Conservation (phyloP, 2,797 vertebrate species). For the Typhlichthys eigenmanni region DNA sequence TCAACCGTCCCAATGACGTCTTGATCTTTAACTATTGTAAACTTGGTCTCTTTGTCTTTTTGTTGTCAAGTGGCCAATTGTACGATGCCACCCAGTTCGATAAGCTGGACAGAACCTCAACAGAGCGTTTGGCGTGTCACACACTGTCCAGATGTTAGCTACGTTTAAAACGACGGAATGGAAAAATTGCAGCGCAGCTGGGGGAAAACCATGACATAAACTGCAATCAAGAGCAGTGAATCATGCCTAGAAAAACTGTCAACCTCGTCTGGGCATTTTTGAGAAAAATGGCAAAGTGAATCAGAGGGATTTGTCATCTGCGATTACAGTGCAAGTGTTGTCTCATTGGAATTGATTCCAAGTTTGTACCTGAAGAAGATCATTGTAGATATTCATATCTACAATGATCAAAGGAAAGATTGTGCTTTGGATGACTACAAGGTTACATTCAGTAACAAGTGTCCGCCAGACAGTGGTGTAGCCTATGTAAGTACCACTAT, state of each 20-base stretch:
- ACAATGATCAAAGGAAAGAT: not conserved
- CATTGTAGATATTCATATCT: no score
- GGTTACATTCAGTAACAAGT: slow-evolving; percentile 28
- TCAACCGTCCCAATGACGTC: not conserved
- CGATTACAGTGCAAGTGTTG: slow-evolving; percentile 5
- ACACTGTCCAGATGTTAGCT: slow-evolving; percentile 58
- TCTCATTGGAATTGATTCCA: slow-evolving; percentile 9
- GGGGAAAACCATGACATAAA: slow-evolving; percentile 74
- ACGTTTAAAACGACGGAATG: slow-evolving; percentile 45
- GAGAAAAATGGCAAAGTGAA: slow-evolving; percentile 23
- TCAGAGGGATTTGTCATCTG: slow-evolving; percentile 39
- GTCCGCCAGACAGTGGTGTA: slow-evolving; percentile 1
- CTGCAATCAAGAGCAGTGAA: slow-evolving; percentile 66
- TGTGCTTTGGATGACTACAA: slow-evolving; percentile 20
- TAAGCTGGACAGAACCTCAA: slow-evolving; percentile 24
- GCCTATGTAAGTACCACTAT: slow-evolving; percentile 45
- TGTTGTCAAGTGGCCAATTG: not conserved
- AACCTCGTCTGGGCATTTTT: slow-evolving; percentile 26
- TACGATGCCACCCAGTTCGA: not conserved
- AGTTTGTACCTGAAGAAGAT: not conserved
- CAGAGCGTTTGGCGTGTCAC: slow-evolving; percentile 24
- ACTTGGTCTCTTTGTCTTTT: slow-evolving; percentile 7
- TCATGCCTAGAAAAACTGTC: slow-evolving; percentile 55
- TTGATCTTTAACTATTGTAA: not conserved
- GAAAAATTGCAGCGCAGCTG: slow-evolving; percentile 60